Base-by-base conservation (phyloP, 1,140 invertebrate species). In the Pogonomyrmex californicus region DNA sequence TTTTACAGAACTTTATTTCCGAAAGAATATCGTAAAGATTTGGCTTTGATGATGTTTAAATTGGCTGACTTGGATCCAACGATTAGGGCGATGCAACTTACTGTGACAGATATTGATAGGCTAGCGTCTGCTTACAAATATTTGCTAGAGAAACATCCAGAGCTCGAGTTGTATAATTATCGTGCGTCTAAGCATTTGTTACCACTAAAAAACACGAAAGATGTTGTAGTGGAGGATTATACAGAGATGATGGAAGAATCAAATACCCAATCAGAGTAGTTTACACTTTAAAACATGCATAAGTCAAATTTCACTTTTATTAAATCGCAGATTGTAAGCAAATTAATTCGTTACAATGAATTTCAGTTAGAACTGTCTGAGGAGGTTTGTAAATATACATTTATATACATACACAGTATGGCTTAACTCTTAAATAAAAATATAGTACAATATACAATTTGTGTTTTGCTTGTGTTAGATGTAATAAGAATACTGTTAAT, bases 51-150 rank as follows among this genome's bases (percentile, higher is more conserved):
- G 90, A 96, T 99, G 94, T 97, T 97, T 86, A 95, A 97, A 88
- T 93, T 97, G 44, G 97, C 98, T 33, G 97, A 98, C 62, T 95
- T 99, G 0, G 96, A 98, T 92, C 97, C 97, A 17, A 95, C 95
- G 4, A 95, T 96, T 10, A 96, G 97, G 91, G 96, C 98, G 0
- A 97, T 96, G 88, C 95, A 98, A 92, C 94, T 99, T 10, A 96
- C 97, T 0, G 97, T 98, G 75, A 97, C 97, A 76, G 98, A 99
- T 92, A 97, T 98, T 93, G 95, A 96, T 14, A 96, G 97, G 87
- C 91, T 99, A 17, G 97, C 97, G 88, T 96, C 97, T 88, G 97
- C 97, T 4, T 99, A 99, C 92, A 95, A 96, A 85, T 95, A 97
- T 85, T 96, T 98, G 41, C 96, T 97, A 78, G 95, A 97, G 70